Evolutionary conservation across 2,888 invertebrate genomes (phyloP), one percentile per base, ranked within the genome.

Genomic region (Leucoma salicis): DNA sequence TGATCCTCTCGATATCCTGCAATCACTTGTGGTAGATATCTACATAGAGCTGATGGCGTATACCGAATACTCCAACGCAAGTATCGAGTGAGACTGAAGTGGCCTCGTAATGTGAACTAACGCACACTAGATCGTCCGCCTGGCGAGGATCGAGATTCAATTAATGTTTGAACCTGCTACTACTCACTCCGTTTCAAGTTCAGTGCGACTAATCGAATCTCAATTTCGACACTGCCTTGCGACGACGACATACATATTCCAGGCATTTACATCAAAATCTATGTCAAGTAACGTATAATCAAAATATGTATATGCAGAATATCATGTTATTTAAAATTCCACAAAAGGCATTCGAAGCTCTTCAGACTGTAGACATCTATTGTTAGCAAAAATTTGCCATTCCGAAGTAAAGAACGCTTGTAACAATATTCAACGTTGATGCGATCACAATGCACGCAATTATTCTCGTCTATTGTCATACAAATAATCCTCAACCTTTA

Each of bases 141-240:
- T 54, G 67, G 58, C 69, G 78, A 72, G 77, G 71, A 77, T 77
- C 78, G 76, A 83, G 78, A 87, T 85, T 81, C 85, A 83, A 87
- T 87, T 85, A 85, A 82, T 77, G 80, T 77, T 82, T 70, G 74
- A 78, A 66, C 69, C 70, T 66, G 63, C 70, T 68, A 65, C 74
- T 70, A 74, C 71, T 73, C 73, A 69, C 72, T 68, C 65, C 60
- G 66, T 65, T 74, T 75, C 74, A 65, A 79, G 73, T 74, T 73
- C 70, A 70, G 67, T 72, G 65, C 68, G 63, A 73, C 67, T 80
- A 78, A 78, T 79, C 72, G 74, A 77, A 80, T 77, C 67, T 68
- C 67, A 61, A 74, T 74, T 29, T 71, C 57, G 60, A 65, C 56
- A 59, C 61, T 55, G 60, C 53, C 56, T 49, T 48, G 52, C 39